A percentile compares a stretch with the other conserved stretches of the same genome.
phyloP scores from a whole-genome alignment of 2,113 vertebrate species.

The Hyperoodon ampullatus region DNA sequence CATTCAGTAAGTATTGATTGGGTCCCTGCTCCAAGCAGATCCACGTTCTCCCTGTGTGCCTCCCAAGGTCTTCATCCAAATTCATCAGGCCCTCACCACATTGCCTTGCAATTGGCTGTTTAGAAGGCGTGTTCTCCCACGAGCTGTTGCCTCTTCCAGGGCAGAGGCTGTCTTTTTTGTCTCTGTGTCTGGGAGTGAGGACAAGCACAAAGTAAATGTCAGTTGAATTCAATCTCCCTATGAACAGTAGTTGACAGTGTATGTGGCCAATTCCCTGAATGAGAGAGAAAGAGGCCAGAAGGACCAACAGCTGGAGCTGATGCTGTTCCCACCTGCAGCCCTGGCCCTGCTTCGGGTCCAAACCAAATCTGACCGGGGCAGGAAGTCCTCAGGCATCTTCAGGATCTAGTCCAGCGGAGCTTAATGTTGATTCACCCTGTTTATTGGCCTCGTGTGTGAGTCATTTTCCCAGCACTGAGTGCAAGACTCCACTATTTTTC shows the following conservation, averaged over 20 bases:
- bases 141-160: neutral
- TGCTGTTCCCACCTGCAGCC: conserved; percentile 45
- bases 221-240: neutral
- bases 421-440: conserved; percentile 26
- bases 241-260: neutral
- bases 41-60: neutral
- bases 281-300: neutral
- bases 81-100: neutral
- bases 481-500: neutral
- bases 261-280: neutral
- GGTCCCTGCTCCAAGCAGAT: neutral
- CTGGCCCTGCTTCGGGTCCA: neutral
- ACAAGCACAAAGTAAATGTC: neutral
- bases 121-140: neutral
- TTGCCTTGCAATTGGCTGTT: neutral
- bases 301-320: conserved; percentile 32
- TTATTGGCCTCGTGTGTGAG: conserved; percentile 48
- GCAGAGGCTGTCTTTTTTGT: neutral
- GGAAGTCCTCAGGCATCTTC: conserved; percentile 62
- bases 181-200: neutral
- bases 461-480: conserved; percentile 9
- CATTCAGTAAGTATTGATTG: neutral
- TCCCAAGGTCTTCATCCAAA: neutral
- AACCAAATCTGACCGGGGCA: conserved; percentile 1
- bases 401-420: neutral